Evolutionary conservation across 2,797 vertebrate genomes (phyloP), one percentile per base, ranked within the genome.

Genomic region (Sebastes itinus): DNA sequence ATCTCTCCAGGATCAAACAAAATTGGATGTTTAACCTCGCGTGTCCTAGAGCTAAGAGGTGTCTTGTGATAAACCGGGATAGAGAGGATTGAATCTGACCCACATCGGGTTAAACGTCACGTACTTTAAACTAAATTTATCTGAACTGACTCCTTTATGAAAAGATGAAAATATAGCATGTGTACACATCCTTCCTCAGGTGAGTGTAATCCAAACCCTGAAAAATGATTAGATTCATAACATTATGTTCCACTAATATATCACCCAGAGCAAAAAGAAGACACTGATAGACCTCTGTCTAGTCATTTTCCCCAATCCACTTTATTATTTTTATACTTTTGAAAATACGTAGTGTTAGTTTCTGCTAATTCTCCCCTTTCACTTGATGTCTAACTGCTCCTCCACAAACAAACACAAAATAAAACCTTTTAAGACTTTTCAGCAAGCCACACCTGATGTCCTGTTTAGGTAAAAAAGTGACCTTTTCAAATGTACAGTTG

Each of bases 11-110:
- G 87, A 94, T 92, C 88, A 91, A 89, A 85, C 80, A 65, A 89
- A 92, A 92, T 77, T 87, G 78, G 81, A 91, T 87, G 76, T 89
- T 92, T 92, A 90, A 92, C 88, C 85, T 90, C 83, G 80, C 38
- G 18, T 89, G 90, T 87, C 78, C 81, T 38, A 81, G 28, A 90
- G 74, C 85, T 75, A 59, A 85, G 69, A 81, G 75, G 72, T 70
- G 22, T 76, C 74, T 30, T 60, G 64, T 80, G 77, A 85, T 89
- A 78, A 89, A 88, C 78, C 56, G 30, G 78, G 74, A 77, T 68
- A 42, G 54, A 90, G 81, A 77, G 79, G 82, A 88, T 86, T 88
- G 81, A 72, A 70, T 52, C 18, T 87, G 86, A 94, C 89, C 85
- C 72, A 83, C 63, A 88, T 80, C 72, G 59, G 27, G 75, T 81